phyloP scores from a whole-genome alignment of 2,797 vertebrate genomes.

The Nasua narica region DNA sequence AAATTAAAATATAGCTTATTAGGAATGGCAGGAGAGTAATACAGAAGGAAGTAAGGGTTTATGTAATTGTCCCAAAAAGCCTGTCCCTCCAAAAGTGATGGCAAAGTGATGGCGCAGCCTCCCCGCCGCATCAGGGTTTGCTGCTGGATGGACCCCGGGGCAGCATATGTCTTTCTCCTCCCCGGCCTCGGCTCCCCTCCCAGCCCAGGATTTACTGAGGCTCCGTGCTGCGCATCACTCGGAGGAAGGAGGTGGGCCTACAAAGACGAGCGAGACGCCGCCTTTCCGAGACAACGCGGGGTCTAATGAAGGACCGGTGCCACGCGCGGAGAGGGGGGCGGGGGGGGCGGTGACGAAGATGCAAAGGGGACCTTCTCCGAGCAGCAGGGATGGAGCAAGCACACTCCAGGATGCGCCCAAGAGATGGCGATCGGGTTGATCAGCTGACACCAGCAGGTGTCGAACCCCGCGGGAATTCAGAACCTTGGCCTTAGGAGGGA shows the following conservation, averaged over 20 bases:
- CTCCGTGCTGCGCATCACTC: neutral
- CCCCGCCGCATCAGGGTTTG: neutral
- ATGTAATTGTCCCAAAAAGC: slow-evolving; percentile 77
- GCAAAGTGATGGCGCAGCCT: slow-evolving; percentile 45
- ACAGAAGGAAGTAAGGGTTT: slow-evolving; percentile 78
- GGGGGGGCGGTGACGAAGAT: fast-evolving
- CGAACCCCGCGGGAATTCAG: fast-evolving
- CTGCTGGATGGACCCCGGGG: neutral
- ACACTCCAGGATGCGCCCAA: fast-evolving
- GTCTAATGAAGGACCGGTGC: neutral
- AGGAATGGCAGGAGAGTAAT: slow-evolving; percentile 77
- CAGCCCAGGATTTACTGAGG: fast-evolving
- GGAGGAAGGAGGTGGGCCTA: neutral
- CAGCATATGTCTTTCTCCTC: neutral
- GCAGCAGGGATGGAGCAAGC: neutral
- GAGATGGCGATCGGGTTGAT: fast-evolving
- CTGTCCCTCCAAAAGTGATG: slow-evolving; percentile 11
- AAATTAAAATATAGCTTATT: slow-evolving; percentile 84
- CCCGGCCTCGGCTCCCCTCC: fast-evolving
- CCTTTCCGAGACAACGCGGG: neutral
- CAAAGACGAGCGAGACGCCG: fast-evolving
- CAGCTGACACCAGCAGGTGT: neutral
- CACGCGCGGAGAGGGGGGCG: fast-evolving
- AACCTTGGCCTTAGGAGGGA: neutral
- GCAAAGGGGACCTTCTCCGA: fast-evolving